Evolutionary conservation across 2,888 invertebrate genomes (phyloP).

Genomic region (Drepana falcataria): DNA sequence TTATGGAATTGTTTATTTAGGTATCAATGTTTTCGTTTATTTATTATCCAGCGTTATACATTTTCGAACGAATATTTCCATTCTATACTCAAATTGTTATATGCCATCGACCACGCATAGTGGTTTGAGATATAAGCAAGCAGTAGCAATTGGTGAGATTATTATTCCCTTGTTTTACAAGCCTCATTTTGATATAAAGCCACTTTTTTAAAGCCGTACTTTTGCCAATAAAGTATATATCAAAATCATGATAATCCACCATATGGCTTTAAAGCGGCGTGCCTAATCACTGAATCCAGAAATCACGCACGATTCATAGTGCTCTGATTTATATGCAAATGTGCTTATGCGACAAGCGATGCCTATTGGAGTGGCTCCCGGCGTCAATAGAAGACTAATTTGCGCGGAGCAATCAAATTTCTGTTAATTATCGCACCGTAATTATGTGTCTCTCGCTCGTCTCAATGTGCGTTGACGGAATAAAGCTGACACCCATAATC

Average conservation of each 20-base stretch:
- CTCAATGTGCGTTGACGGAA: slow-evolving; percentile 19
- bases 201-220: too few relatives aligned
- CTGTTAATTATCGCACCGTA: slow-evolving; percentile 52
- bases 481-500: slow-evolving; percentile 5
- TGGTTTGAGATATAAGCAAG: too few relatives aligned
- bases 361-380: slow-evolving; percentile 47
- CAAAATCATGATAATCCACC: slow-evolving; percentile 12
- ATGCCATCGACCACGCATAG: too few relatives aligned
- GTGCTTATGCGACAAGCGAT: slow-evolving; percentile 50
- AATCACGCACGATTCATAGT: slow-evolving; percentile 46
- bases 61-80: too few relatives aligned
- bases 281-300: slow-evolving; percentile 29
- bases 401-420: slow-evolving; percentile 60
- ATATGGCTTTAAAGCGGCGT: slow-evolving; percentile 14
- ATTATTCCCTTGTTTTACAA: too few relatives aligned
- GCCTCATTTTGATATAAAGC: too few relatives aligned
- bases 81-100: too few relatives aligned
- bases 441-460: slow-evolving; percentile 28
- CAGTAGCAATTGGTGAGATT: too few relatives aligned
- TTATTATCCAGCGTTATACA: too few relatives aligned
- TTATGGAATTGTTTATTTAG: too few relatives aligned
- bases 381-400: slow-evolving; percentile 65
- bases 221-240: not conserved
- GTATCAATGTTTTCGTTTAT: too few relatives aligned
- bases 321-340: slow-evolving; percentile 61